Evolutionary conservation across 1,140 invertebrate species (phyloP).

Genomic region (Augochlora pura): DNA sequence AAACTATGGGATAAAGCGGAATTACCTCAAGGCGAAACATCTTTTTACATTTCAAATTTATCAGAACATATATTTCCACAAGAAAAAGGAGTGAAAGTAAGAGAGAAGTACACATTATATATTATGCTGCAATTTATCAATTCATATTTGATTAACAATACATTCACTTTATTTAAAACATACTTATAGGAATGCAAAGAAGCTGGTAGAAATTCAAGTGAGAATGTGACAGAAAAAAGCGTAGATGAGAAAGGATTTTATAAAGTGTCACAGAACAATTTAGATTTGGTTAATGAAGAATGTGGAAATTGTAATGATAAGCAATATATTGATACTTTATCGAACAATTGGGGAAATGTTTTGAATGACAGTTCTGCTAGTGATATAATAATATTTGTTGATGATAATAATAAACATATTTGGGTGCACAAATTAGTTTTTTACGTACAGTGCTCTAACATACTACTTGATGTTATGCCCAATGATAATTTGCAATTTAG

Average conservation of each 20-base stretch:
- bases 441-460: conserved; percentile 72
- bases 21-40: conserved; percentile 30
- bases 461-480: conserved; percentile 71
- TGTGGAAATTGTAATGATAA: conserved; percentile 31
- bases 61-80: conserved; percentile 24
- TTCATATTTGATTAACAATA: neutral
- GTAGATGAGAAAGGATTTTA: neutral
- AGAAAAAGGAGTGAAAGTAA: neutral
- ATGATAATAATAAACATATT: conserved; percentile 71
- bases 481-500: conserved; percentile 58
- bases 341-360: conserved; percentile 69
- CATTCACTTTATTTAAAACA: neutral
- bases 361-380: conserved; percentile 75
- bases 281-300: conserved; percentile 7
- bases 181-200: conserved; percentile 24
- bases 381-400: conserved; percentile 75
- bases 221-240: neutral
- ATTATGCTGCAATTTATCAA: neutral
- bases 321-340: conserved; percentile 57
- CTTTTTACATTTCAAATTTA: conserved; percentile 64
- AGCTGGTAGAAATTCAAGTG: neutral
- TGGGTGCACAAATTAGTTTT: conserved; percentile 78
- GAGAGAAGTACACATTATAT: conserved; percentile 4
- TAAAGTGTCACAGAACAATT: neutral
- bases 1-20: conserved; percentile 67